A percentile compares a stretch with the other conserved stretches of the same genome.
Evolutionary conservation across 2,888 invertebrate genomes (phyloP).

Genomic region (Caenorhabditis panamensis): DNA sequence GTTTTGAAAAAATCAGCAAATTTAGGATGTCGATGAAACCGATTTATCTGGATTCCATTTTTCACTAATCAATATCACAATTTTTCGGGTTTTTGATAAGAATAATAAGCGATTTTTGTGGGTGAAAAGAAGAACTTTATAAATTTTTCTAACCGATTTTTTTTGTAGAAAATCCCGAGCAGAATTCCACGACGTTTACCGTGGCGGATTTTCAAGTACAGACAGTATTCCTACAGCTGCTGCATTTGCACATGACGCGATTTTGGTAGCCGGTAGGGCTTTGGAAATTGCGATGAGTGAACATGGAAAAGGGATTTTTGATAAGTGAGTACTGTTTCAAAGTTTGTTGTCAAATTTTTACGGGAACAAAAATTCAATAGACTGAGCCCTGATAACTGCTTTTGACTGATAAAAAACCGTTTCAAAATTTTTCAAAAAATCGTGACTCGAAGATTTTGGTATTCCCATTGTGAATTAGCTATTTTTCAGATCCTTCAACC

Average conservation of each 20-base stretch:
- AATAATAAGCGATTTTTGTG: slow-evolving; percentile 66
- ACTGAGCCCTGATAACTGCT: too few relatives aligned
- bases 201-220: slow-evolving; percentile 53
- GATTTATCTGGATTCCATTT: slow-evolving; percentile 70
- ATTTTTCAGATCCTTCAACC: slow-evolving; percentile 60
- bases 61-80: slow-evolving; percentile 72
- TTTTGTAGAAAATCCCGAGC: slow-evolving; percentile 62
- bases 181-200: slow-evolving; percentile 65
- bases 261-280: slow-evolving; percentile 71
- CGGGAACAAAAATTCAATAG: too few relatives aligned
- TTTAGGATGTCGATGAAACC: slow-evolving; percentile 69
- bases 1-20: background rate
- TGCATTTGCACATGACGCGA: slow-evolving; percentile 74
- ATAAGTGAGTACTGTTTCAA: slow-evolving; percentile 54
- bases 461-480: background rate
- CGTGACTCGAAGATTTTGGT: too few relatives aligned
- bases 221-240: slow-evolving; percentile 62
- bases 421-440: background rate
- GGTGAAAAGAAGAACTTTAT: slow-evolving; percentile 14
- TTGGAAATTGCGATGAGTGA: slow-evolving; percentile 60
- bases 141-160: background rate
- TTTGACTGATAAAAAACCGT: background rate
- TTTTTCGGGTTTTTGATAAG: slow-evolving; percentile 70
- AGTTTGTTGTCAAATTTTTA: too few relatives aligned
- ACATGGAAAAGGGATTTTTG: slow-evolving; percentile 65